Conservation (phyloP, 2,797 vertebrate genomes). For the Squalus acanthias region DNA sequence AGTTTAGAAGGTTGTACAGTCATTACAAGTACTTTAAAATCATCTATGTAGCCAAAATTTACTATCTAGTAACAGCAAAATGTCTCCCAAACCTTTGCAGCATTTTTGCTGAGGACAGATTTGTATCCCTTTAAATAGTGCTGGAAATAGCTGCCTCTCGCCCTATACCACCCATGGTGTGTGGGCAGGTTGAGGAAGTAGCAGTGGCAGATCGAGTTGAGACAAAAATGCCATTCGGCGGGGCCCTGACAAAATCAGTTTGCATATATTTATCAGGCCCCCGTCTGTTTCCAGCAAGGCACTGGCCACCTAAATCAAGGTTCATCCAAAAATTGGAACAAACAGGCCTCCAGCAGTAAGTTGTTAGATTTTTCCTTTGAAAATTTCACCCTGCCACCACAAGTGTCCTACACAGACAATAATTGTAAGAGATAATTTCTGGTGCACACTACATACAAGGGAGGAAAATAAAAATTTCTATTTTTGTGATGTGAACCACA, state of each 20-base stretch:
- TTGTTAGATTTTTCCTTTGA: neutral
- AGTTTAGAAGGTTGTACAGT: neutral
- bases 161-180: neutral
- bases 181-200: neutral
- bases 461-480: neutral
- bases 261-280: neutral
- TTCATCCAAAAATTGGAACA: neutral
- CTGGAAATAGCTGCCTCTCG: neutral
- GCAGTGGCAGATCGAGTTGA: neutral
- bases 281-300: neutral
- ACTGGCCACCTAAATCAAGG: neutral
- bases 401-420: neutral
- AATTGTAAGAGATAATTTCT: constrained; percentile 3
- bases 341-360: neutral
- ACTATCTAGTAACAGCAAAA: neutral
- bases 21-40: neutral
- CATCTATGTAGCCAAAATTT: neutral
- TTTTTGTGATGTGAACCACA: neutral
- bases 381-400: neutral
- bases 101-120: neutral
- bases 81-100: neutral
- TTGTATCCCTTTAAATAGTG: neutral
- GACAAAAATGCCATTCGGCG: neutral
- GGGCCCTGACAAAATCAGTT: neutral
- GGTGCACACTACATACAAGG: neutral